Evolutionary conservation across 2,797 vertebrate species (phyloP), one percentile per base, ranked within the genome.

Genomic region (Onychomys arenicola): DNA sequence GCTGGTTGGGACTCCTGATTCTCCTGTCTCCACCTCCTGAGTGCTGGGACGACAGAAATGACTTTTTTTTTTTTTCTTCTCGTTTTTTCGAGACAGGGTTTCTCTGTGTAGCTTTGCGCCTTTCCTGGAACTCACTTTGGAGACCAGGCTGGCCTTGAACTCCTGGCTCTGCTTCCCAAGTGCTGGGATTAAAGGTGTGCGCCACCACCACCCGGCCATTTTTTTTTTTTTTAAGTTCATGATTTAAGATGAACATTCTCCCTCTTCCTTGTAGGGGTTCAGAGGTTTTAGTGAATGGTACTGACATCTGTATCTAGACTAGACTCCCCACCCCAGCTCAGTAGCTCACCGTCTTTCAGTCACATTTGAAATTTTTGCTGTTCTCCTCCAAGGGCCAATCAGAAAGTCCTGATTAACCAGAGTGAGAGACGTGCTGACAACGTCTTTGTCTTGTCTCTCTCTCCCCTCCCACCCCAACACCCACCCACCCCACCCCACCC

Each of bases 181-280:
- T 73, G 37, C 21, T 73, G 7, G 67, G 34, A 71, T 37, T 71
- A 71, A 71, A 71, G 34, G 67, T 3, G 5, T n/a, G 32, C 14
- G 14, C 67, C 17, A 71, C 67, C 67, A 71, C 17, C 19, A 14
- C 34, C 32, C 17, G 37, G 16, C 67, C n/a, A n/a, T n/a, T n/a
- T 21, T 21, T 21, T 17, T 34, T 29, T 49, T 85, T 52, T 52
- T 59, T 57, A 34, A 59, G 9, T 57, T 16, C n/a, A 7, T 17
- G 55, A 75, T 92, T 93, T 91, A 93, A 63, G 46, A 84, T 92
- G 19, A 85, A 77, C 27, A 77, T 59, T 55, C 43, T 78, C 90
- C 27, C 0, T 40, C 1, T 75, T 55, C 5, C 29, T 83, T 1
- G 5, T 10, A 63, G 46, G n/a, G 49, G 49, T 49, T 49, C 55